Base-by-base conservation (phyloP, 2,113 vertebrate genomes). In the Sceloporus tristichus region DNA sequence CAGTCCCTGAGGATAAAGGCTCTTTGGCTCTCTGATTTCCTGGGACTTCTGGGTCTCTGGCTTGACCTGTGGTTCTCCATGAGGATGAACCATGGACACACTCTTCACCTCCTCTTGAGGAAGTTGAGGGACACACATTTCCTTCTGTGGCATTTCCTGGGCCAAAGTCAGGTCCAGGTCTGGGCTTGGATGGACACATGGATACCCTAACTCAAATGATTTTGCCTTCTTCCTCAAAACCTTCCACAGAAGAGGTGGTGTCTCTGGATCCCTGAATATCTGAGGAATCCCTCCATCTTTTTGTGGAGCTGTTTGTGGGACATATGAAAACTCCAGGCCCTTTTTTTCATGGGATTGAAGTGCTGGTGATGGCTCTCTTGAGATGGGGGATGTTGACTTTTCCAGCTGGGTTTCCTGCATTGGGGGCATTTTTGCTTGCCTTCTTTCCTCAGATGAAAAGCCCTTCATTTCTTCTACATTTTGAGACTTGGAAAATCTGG, bases 201-300 rank as follows among this genome's bases (percentile, higher is more conserved):
- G 56, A 27, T 88, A 76, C 59, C 59, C 11, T n/a, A 83, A 7
- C 4, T 88, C 87, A 56, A 88, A 83, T 0, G 87, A 83, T 68
- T 83, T 88, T 25, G 87, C 87, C 73, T 88, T 88, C 42, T 78
- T 73, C 40, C 62, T 19, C 42, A 88, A 34, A 68, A 77, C 6
- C 4, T 56, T 77, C 87, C 87, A 88, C 42, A 88, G 74, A 77
- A 88, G 73, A 77, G 80, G 73, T 13, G 87, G 73, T 4, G 59
- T 68, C 77, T 83, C 80, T 18, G 16, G 9, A 25, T n/a, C 38
- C 54, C 29, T 38, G 59, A 34, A 5, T 18, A 83, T 62, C 40
- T 68, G 42, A 21, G 66, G 48, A 11, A 71, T 21, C 11, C 11
- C 79, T 56, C 5, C 14, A 21, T 87, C 34, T 18, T 27, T 82